Evolutionary conservation across 1,140 invertebrate genomes (phyloP).

Genomic region (Eupristina koningsbergeri): DNA sequence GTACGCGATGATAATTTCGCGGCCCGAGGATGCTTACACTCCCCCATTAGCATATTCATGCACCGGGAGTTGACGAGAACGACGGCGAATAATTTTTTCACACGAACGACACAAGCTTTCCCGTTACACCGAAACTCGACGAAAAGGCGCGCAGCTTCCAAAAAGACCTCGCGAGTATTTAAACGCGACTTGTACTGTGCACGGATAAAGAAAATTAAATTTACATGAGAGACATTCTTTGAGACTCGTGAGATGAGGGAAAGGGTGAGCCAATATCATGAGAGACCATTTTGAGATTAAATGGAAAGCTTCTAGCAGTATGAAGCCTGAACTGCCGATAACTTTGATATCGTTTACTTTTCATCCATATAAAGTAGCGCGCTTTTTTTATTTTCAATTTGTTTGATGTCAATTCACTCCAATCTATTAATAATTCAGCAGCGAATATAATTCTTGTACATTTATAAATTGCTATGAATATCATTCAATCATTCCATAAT

Average conservation of each 20-base stretch:
- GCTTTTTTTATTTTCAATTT: not conserved
- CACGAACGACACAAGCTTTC: not conserved
- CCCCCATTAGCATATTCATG: not conserved
- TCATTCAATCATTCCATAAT: too few relatives aligned
- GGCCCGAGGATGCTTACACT: not conserved
- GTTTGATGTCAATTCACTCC: not conserved
- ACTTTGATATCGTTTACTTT: not conserved
- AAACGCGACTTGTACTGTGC: not conserved
- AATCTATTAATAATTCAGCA: not conserved
- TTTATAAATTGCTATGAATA: too few relatives aligned
- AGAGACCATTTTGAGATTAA: not conserved
- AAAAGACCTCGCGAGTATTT: not conserved
- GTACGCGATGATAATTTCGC: not conserved
- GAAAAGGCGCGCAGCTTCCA: not conserved
- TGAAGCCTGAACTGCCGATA: not conserved
- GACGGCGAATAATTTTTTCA: not conserved
- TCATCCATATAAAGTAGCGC: not conserved
- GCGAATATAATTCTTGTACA: too few relatives aligned
- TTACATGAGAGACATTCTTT: not conserved
- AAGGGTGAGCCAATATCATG: not conserved
- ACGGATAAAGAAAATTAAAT: not conserved
- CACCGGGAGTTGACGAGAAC: not conserved
- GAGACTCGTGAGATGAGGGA: not conserved
- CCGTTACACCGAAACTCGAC: not conserved
- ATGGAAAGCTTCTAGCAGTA: not conserved